Percentiles rank a stretch among this genome's conserved stretches.
Evolutionary conservation across 2,113 vertebrate species (phyloP).

Genomic region (Mormyrus iriodes): DNA sequence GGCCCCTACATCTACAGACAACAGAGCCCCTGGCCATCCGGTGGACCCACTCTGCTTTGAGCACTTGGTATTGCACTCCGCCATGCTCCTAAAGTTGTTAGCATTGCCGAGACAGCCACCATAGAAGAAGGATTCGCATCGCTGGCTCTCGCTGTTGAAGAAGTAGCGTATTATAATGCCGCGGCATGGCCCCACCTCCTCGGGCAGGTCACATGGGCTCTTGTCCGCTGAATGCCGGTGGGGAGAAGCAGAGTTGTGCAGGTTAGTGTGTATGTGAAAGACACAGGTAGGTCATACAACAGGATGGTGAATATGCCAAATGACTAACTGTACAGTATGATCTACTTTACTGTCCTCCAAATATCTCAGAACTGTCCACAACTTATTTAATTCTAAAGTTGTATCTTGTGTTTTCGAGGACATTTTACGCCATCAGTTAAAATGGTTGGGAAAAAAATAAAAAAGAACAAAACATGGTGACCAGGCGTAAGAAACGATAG

Average conservation of each 20-base stretch:
- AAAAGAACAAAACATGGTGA: background rate
- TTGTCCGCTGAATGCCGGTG: conserved; percentile 60
- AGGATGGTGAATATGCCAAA: background rate
- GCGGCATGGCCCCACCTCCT: conserved; percentile 76
- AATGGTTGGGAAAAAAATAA: background rate
- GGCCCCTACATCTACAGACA: background rate
- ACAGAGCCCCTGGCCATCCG: background rate
- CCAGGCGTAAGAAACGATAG: background rate
- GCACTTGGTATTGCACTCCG: conserved; percentile 68
- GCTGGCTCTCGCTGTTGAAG: conserved; percentile 62
- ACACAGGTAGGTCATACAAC: background rate
- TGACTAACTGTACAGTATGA: background rate
- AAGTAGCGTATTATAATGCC: conserved; percentile 74
- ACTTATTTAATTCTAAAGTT: background rate
- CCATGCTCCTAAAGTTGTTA: conserved; percentile 77
- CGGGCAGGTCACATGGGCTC: conserved; percentile 69
- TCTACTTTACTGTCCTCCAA: background rate
- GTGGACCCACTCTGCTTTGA: conserved; percentile 56
- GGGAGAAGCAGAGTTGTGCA: background rate
- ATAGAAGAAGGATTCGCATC: conserved; percentile 75
- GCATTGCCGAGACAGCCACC: conserved; percentile 86
- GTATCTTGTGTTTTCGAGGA: background rate
- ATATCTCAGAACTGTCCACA: background rate
- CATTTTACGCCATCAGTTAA: background rate
- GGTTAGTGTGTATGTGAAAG: background rate